Evolutionary conservation across 2,113 vertebrate genomes (phyloP).

Genomic region (Oncorhynchus kisutch): DNA sequence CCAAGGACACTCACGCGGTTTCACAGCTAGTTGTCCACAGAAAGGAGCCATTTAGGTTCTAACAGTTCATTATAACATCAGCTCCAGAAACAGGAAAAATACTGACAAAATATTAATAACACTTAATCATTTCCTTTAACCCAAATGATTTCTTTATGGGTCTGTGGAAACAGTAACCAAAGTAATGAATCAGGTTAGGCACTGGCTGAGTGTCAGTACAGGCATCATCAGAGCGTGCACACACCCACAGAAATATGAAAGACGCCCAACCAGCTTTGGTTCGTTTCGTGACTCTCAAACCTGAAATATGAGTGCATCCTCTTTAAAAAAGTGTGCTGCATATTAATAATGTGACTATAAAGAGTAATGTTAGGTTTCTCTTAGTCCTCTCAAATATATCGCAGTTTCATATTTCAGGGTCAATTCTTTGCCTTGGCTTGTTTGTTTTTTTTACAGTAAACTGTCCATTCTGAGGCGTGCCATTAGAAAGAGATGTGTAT

Average conservation of each 20-base stretch:
- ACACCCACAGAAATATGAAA: neutral
- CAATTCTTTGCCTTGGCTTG: conserved; percentile 48
- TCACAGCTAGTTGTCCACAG: conserved; percentile 62
- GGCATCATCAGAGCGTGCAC: conserved; percentile 11
- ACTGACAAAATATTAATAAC: conserved; percentile 60
- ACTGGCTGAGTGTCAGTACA: conserved; percentile 49
- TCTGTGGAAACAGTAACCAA: conserved; percentile 60
- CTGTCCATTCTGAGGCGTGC: conserved; percentile 57
- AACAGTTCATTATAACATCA: conserved; percentile 55
- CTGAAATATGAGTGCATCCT: conserved; percentile 16
- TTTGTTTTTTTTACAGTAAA: conserved; percentile 52
- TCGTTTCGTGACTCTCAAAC: conserved; percentile 17
- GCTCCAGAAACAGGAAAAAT: conserved; percentile 41
- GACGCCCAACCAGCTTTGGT: neutral
- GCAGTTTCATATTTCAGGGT: conserved; percentile 47
- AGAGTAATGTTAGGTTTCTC: conserved; percentile 38
- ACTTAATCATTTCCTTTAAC: conserved; percentile 62
- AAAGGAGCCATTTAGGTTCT: conserved; percentile 54
- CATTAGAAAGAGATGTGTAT: conserved; percentile 68
- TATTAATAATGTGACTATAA: conserved; percentile 35
- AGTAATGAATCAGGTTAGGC: conserved; percentile 49
- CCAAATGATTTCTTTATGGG: conserved; percentile 60
- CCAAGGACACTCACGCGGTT: conserved; percentile 68
- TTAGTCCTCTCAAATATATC: conserved; percentile 17
- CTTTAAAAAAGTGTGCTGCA: neutral